phyloP scores from a whole-genome alignment of 2,888 invertebrate genomes.

The Acanthosepion esculentum region DNA sequence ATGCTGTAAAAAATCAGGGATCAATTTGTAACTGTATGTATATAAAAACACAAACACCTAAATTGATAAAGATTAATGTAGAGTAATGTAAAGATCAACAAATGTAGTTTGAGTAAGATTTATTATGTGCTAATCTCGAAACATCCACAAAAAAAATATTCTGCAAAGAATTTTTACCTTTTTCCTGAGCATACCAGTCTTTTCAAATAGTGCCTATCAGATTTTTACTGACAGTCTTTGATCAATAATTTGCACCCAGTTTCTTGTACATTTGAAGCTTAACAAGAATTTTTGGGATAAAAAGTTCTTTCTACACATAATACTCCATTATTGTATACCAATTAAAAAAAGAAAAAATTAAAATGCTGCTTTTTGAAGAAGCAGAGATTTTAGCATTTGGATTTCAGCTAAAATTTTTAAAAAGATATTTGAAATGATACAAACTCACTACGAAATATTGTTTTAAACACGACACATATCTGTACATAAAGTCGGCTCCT shows the following conservation, averaged over 20 bases:
- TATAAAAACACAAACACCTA: no score
- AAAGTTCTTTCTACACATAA: neutral
- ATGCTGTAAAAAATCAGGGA: no score
- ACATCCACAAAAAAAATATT: no score
- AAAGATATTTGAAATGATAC: neutral
- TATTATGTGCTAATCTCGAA: no score
- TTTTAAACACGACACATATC: neutral
- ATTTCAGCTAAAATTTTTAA: neutral
- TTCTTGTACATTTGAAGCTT: neutral
- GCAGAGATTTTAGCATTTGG: neutral
- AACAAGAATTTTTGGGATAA: neutral
- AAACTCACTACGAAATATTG: neutral
- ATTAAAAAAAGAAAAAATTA: neutral
- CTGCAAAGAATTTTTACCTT: no score
- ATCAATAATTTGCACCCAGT: neutral
- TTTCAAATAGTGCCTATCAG: neutral
- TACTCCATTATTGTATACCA: neutral
- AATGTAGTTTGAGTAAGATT: no score
- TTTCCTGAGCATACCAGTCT: no score
- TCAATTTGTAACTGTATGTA: no score
- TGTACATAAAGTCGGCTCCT: neutral
- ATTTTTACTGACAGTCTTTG: neutral
- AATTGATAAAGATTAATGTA: no score
- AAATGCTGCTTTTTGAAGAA: neutral
- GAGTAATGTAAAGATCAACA: no score